phyloP scores from a whole-genome alignment of 2,797 vertebrate species.

The Paratrypauchen microcephalus region DNA sequence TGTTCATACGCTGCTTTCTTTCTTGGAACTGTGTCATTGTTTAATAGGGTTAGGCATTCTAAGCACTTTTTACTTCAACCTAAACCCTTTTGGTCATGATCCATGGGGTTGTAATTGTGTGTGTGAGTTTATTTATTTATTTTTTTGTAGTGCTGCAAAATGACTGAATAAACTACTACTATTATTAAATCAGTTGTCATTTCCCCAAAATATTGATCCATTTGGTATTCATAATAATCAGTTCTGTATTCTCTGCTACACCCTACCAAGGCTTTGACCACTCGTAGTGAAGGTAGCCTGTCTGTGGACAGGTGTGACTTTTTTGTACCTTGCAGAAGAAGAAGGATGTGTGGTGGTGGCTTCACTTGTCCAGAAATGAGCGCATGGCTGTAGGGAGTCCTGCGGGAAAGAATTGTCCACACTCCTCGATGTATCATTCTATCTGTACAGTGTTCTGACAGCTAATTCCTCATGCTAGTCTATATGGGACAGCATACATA shows the following conservation, averaged over 20 bases:
- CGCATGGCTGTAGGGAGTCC: slow-evolving; percentile 27
- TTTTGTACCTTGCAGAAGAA: slow-evolving; percentile 25
- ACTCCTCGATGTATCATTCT: slow-evolving; percentile 36
- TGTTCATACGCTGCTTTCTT: too few species aligned
- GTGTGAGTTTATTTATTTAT: too few species aligned
- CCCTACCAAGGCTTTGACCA: background rate
- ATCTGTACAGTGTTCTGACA: slow-evolving; percentile 47
- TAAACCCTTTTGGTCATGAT: too few species aligned
- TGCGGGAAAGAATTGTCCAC: slow-evolving; percentile 27
- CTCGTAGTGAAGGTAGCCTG: background rate
- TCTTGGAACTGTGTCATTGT: too few species aligned
- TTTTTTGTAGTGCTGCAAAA: too few species aligned
- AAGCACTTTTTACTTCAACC: too few species aligned
- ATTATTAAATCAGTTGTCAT: too few species aligned
- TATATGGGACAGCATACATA: slow-evolving; percentile 33
- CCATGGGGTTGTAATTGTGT: too few species aligned
- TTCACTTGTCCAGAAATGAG: slow-evolving; percentile 39
- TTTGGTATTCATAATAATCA: too few species aligned
- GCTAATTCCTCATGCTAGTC: slow-evolving; percentile 55
- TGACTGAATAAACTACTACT: too few species aligned
- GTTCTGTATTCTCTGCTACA: background rate
- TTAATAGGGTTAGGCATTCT: too few species aligned
- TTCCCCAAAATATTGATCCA: too few species aligned
- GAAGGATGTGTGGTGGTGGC: slow-evolving; percentile 25
- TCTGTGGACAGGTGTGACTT: slow-evolving; percentile 24